Base-by-base conservation (phyloP, 2,797 vertebrate species). In the Champsocephalus gunnari region DNA sequence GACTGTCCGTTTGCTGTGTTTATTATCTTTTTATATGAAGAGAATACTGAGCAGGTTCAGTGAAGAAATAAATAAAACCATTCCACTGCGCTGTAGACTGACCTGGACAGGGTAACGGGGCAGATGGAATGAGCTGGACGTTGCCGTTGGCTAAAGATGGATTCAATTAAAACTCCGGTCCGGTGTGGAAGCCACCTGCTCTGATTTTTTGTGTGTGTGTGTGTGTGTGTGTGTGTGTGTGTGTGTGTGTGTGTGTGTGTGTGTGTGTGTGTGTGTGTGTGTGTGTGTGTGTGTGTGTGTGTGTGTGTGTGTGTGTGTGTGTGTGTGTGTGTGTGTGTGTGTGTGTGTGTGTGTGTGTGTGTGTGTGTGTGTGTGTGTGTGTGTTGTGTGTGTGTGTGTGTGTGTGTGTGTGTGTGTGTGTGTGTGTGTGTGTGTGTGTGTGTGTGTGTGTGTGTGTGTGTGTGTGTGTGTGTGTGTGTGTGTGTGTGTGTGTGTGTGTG, bases 141-240 rank as follows among this genome's bases (percentile, higher is more conserved):
- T 41, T 75, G 66, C 77, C 65, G 44, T 12, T 17, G 71, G 86
- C 79, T 54, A 45, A 55, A 75, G 54, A 86, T 80, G 89, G 83
- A 77, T 85, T 81, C 68, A 80, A 85, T 88, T 84, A 81, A 68
- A 78, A 58, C 76, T 62, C 57, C n/a, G 32, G 64, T 49, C 57
- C 77, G 44, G 50, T 38, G 74, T 54, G 34, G 82, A 69, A 73
- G 71, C 78, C 86, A 88, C 88, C 89, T 91, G 89, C 77, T 80
- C 74, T 63, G 72, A 75, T 83, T 82, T 77, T 75, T 69, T 69
- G 61, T 55, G 7, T 69, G 57, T 68, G 43, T 68, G 57, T 66
- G 61, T 38, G 34, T 8, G 32, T 64, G 3, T 59, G 44, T 41
- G 55, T 64, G 57, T 71, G 64, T 83, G 57, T 60, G 73, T 57